A percentile compares a stretch with the other conserved stretches of the same genome.
phyloP scores from a whole-genome alignment of 1,140 invertebrate genomes.

The Pseudobourletiella spinata region DNA sequence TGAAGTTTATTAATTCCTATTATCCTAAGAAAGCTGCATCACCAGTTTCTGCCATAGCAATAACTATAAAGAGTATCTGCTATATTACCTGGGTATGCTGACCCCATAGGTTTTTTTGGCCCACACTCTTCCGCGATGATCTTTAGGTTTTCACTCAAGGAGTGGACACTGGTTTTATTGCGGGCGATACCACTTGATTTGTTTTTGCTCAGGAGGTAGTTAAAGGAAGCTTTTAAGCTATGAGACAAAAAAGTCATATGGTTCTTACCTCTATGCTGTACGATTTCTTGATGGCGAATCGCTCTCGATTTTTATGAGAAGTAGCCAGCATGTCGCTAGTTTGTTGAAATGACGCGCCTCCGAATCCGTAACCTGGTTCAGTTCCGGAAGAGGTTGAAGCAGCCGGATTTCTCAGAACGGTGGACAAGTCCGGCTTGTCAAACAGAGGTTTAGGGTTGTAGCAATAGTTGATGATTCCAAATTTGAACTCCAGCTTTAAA shows the following conservation, averaged over 20 bases:
- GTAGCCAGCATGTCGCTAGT: constrained; percentile 20
- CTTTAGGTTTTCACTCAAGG: too few relatives aligned
- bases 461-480: constrained; percentile 34
- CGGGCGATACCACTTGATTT: too few relatives aligned
- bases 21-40: too few relatives aligned
- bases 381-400: neutral
- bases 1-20: too few relatives aligned
- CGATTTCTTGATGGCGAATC: constrained; percentile 91
- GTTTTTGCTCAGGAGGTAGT: too few relatives aligned
- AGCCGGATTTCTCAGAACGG: neutral
- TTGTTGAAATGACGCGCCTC: neutral
- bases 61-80: too few relatives aligned
- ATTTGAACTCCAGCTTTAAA: constrained; percentile 36
- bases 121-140: too few relatives aligned
- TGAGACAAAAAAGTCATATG: neutral
- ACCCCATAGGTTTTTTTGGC: too few relatives aligned
- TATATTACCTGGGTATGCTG: too few relatives aligned
- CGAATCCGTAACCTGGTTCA: neutral
- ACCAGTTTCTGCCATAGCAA: too few relatives aligned
- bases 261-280: constrained; percentile 91
- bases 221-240: neutral
- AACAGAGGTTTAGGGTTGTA: constrained; percentile 28
- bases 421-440: constrained; percentile 8
- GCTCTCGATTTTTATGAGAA: constrained; percentile 67
- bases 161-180: too few relatives aligned